Percentiles rank a stretch among this genome's conserved stretches.
These are phyloP conservation scores for Tinamus major DNA, from an alignment of 2,797 vertebrate species.

Conservation along the genomic window DNA sequence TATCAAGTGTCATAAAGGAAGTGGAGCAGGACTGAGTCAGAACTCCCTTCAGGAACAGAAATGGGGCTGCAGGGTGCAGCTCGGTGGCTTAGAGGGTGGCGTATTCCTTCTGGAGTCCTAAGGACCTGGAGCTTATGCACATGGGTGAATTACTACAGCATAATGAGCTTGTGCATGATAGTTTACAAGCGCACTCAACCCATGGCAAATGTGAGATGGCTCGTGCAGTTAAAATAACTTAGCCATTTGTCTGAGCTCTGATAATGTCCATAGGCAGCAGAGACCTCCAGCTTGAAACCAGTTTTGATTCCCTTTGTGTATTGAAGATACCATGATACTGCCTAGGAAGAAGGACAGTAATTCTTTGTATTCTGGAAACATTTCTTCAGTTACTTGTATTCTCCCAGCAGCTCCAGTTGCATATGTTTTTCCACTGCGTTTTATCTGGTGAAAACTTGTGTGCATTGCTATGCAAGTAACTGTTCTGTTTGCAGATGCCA, in stretches of 20 bases:
- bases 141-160: background rate
- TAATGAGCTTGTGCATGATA: background rate
- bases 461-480: background rate
- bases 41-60: background rate
- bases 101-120: background rate
- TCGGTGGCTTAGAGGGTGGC: background rate
- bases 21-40: background rate
- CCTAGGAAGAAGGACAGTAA: background rate
- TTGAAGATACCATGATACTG: background rate
- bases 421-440: accelerated
- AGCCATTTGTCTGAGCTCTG: background rate
- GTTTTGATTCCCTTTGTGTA: background rate
- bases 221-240: background rate
- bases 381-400: background rate
- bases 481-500: background rate
- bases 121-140: background rate
- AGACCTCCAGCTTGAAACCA: background rate
- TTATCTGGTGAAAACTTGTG: background rate
- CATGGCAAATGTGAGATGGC: background rate
- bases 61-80: background rate
- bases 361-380: background rate
- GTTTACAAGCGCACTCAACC: background rate
- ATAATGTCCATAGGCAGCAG: background rate
- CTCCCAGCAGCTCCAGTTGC: background rate
- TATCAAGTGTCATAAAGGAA: background rate